Evolutionary conservation across 2,888 invertebrate genomes (phyloP).

Genomic region (Ptilodon capucinus): DNA sequence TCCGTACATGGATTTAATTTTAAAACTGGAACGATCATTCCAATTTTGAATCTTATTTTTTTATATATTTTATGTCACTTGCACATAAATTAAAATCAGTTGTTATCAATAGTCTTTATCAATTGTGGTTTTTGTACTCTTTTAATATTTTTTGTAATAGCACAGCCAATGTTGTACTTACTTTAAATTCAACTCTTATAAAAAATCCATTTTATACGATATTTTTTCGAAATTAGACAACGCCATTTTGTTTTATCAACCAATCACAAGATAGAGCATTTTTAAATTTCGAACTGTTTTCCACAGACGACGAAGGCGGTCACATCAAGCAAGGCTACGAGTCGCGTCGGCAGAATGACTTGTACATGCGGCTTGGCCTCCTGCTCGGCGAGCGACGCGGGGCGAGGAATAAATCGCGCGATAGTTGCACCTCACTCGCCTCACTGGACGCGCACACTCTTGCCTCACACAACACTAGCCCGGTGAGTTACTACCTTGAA

Average conservation of each 20-base stretch:
- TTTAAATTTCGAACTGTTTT: neutral
- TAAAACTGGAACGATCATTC: no score
- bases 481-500: conserved; percentile 64
- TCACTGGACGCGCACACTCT: conserved; percentile 86
- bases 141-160: no score
- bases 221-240: no score
- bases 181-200: no score
- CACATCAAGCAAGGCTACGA: conserved; percentile 84
- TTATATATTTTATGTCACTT: no score
- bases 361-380: conserved; percentile 92
- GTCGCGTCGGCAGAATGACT: conserved; percentile 85
- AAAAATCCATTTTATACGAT: no score
- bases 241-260: neutral
- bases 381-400: conserved; percentile 87
- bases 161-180: no score
- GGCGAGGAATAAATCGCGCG: conserved; percentile 69
- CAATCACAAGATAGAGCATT: neutral
- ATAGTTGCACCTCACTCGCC: conserved; percentile 80
- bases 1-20: neutral
- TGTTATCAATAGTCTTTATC: no score
- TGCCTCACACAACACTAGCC: conserved; percentile 92
- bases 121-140: no score
- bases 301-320: conserved; percentile 88
- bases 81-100: no score
- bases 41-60: no score